A percentile compares a stretch with the other conserved stretches of the same genome.
Conservation (phyloP, 2,797 vertebrate species). For the Hydrophis major region DNA sequence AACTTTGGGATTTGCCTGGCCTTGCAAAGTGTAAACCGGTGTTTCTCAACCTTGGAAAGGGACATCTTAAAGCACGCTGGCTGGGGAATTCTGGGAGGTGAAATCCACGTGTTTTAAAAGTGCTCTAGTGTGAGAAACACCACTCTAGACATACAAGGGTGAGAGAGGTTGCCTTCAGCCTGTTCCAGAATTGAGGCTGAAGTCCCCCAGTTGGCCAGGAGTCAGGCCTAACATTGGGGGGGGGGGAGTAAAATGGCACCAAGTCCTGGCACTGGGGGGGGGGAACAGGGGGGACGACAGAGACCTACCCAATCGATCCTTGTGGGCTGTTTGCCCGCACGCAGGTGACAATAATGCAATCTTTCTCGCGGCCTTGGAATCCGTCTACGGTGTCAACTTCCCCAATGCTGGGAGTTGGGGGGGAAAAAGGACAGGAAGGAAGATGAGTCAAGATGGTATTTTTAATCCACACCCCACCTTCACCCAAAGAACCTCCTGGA, state of each 20-base stretch:
- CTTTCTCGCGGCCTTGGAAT: conserved; percentile 85
- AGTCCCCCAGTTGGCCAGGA: not conserved
- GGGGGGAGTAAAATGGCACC: no score
- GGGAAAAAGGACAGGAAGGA: not conserved
- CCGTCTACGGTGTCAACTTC: conserved; percentile 86
- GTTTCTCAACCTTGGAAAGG: no score
- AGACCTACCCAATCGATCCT: conserved; percentile 80
- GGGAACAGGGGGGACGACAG: no score
- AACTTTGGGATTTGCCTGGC: not conserved
- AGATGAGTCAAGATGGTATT: not conserved
- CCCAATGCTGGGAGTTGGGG: conserved; percentile 57
- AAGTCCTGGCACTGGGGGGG: no score
- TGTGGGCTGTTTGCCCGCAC: conserved; percentile 75
- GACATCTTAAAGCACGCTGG: not conserved
- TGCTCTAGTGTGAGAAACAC: no score
- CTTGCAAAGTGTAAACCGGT: no score
- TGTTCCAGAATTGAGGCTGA: not conserved
- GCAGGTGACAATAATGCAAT: conserved; percentile 84
- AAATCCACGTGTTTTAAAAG: not conserved
- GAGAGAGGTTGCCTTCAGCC: not conserved
- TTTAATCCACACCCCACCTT: not conserved
- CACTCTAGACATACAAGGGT: not conserved
- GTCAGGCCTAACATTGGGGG: not conserved
- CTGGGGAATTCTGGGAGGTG: not conserved
- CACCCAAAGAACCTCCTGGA: not conserved